Base-by-base conservation (phyloP, 2,888 invertebrate species). In the Dromius quadrimaculatus region DNA sequence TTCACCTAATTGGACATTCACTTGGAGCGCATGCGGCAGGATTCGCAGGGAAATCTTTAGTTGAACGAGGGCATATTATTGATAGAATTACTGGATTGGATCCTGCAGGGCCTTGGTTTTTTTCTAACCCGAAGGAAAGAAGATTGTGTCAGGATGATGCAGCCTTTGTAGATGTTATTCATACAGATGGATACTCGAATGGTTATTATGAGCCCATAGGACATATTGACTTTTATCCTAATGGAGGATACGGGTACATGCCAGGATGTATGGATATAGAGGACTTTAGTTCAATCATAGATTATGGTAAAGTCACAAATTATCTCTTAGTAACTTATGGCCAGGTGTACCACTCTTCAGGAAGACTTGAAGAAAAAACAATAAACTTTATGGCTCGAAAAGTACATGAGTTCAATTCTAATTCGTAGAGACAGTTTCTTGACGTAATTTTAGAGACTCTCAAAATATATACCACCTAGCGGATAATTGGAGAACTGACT, bases 161-260 rank as follows among this genome's bases (percentile, higher is more conserved):
- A 0, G 79, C 83, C 11, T 91, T 90, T 76, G 91, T 89, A 1
- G 91, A 91, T 77, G 86, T 90, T 0, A 88, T 92, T 65, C 92
- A 92, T 76, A 89, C 89, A 0, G 87, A 88, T 74, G 87, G 86
- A 0, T 90, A 90, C 0, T 81, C 87, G 15, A 82, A 87, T 28
- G 90, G 91, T 0, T 87, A 88, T 74, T 75, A 77, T 13, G 75
- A 78, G 34, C 84, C 89, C n/a, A 83, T 89, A 19, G 91, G 91
- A 0, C 86, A 89, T 77, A 88, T 83, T 0, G 91, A 92, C 78
- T 91, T 90, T 77, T 91, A 89, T 80, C 91, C 91, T 0, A 91
- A 91, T 76, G 86, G 86, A 5, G 91, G 91, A 0, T 79, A 74
- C 17, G 83, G 88, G 0, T 82, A 82, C 0, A 91, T 91, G 76